Base-by-base conservation (phyloP, 2,888 invertebrate genomes). In the Zygaena filipendulae region DNA sequence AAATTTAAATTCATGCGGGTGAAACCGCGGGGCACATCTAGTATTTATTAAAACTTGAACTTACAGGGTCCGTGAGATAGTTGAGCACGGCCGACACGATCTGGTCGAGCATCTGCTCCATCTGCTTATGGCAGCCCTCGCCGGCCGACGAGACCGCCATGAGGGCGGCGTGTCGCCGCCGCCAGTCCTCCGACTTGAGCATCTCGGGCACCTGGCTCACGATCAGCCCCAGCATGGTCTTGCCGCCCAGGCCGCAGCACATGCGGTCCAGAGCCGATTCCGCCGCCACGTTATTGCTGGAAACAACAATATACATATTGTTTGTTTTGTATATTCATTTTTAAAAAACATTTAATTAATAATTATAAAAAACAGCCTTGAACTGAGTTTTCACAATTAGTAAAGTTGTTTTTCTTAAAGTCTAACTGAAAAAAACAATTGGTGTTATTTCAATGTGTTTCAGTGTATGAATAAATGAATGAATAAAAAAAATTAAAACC, bases 71-170 rank as follows among this genome's bases (percentile, higher is more conserved):
- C 44, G 86, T 84, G 11, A 95, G 81, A 66, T 88, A 95, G 45
- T 88, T 90, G 35, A 96, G 81, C 20, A 98, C 91, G 20, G 93
- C 95, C 21, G 91, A 87, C 72, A 99, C 91, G 19, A 99, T 91
- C 71, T 93, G 91, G 30, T 89, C 89, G n/a, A 99, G 82, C 83
- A 97, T 88, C 28, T 85, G 83, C 64, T 97, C 97, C 99, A 99
- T 99, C 68, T 97, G 95, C 59, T 96, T 94, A 60, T 96, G 95
- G 59, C 98, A 99, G 11, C 99, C 99, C 80, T 99, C 99, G 3
- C 98, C 98, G 34, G 97, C 92, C 0, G 97, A 95, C 4, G 97
- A 98, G 24, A 99, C 90, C 0, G 98, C 98, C 97, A 99, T 99
- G 19, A 99, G 83, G 2, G 96, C 99, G 21, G 98, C 98, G 70